These are phyloP conservation scores for Mobula hypostoma DNA, from an alignment of 2,113 vertebrate species.

Conservation along the genomic window DNA sequence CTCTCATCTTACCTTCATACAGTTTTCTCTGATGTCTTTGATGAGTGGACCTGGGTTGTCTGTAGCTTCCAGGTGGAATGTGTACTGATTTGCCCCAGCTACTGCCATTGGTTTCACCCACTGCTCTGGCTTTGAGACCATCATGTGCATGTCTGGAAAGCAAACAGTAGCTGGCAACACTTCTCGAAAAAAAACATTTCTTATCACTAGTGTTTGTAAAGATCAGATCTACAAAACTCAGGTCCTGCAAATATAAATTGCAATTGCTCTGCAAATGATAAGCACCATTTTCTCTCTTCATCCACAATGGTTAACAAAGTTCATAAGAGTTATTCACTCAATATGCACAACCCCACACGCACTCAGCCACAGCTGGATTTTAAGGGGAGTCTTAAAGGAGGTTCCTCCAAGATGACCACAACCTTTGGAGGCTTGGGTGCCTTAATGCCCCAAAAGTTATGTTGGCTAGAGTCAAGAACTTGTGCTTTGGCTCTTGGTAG, in stretches of 20 bases:
- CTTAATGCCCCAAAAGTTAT: too few relatives aligned
- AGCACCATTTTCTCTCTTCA: background rate
- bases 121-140: conserved; percentile 88
- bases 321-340: background rate
- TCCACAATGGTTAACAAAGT: background rate
- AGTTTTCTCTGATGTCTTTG: conserved; percentile 86
- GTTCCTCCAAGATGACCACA: too few relatives aligned
- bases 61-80: conserved; percentile 87
- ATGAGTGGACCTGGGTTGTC: conserved; percentile 84
- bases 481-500: too few relatives aligned
- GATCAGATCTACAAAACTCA: background rate
- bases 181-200: background rate
- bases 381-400: background rate
- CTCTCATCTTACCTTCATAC: conserved; percentile 78
- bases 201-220: background rate
- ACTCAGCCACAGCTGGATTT: background rate
- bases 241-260: background rate
- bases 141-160: conserved; percentile 92
- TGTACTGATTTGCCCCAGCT: conserved; percentile 89
- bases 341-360: too few relatives aligned
- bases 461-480: too few relatives aligned
- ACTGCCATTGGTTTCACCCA: conserved; percentile 95
- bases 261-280: background rate
- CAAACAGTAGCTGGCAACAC: background rate
- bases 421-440: too few relatives aligned